phyloP scores from a whole-genome alignment of 1,140 invertebrate genomes.

The Charaxes varanes region DNA sequence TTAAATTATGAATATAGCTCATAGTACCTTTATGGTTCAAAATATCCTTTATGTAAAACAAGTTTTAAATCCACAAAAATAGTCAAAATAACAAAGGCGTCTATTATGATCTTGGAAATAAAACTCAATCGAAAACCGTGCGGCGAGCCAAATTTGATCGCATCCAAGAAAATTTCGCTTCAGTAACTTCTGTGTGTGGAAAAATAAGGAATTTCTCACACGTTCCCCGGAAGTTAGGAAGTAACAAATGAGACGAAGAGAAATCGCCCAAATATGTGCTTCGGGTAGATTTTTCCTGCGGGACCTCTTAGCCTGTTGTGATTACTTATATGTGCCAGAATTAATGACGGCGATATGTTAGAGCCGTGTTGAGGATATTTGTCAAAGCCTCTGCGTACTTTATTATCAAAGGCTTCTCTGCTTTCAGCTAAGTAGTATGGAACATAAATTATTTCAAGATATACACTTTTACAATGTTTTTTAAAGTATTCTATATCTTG shows the following conservation, averaged over 20 bases:
- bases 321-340: constrained; percentile 35
- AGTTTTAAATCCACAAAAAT: no score
- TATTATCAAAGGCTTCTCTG: no score
- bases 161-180: constrained; percentile 7
- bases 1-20: no score
- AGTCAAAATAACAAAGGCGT: no score
- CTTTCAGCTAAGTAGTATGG: no score
- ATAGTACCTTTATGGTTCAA: no score
- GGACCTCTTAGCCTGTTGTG: constrained; percentile 30
- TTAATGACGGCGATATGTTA: constrained; percentile 39
- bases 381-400: constrained; percentile 20
- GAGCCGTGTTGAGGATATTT: constrained; percentile 21
- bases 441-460: no score
- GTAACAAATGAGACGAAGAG: constrained; percentile 59
- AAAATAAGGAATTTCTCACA: constrained; percentile 20
- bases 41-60: no score
- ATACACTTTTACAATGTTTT: no score
- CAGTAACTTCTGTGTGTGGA: neutral
- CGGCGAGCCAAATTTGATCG: constrained; percentile 10
- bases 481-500: no score
- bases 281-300: constrained; percentile 50
- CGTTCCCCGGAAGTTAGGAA: constrained; percentile 32
- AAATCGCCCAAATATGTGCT: constrained; percentile 60
- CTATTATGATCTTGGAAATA: no score
- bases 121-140: no score